Conservation (phyloP, 2,113 vertebrate species). For the Pristiophorus japonicus region DNA sequence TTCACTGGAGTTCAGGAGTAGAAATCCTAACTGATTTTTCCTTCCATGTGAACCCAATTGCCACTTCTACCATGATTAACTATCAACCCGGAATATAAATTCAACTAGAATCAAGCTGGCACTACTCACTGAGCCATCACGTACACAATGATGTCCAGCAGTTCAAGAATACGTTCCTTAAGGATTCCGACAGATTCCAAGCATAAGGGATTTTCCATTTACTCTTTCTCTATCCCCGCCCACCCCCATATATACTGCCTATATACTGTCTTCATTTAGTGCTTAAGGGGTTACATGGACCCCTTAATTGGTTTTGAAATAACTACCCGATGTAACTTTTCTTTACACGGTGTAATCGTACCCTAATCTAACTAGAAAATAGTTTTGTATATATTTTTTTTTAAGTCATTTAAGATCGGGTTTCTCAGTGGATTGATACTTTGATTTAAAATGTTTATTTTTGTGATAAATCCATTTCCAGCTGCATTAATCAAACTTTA, state of each 20-base stretch:
- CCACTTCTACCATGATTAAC: background rate
- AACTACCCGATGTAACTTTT: no score
- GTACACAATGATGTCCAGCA: background rate
- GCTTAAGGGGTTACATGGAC: background rate
- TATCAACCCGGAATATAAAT: background rate
- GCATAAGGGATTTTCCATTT: background rate
- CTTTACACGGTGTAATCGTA: background rate
- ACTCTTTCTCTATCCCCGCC: background rate
- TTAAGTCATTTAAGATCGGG: no score
- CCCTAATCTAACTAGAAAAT: no score
- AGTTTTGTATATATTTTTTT: no score
- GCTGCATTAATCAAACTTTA: no score
- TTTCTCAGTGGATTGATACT: no score
- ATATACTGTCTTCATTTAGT: background rate
- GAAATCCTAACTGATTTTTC: background rate
- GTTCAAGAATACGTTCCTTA: background rate
- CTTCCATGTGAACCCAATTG: background rate
- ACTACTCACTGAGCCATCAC: background rate
- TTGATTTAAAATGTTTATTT: no score
- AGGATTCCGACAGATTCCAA: background rate
- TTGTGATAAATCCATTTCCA: no score
- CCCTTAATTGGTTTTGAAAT: background rate
- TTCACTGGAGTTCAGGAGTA: background rate
- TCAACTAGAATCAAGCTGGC: background rate
- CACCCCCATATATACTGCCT: background rate